Percentiles rank a stretch among this genome's conserved stretches.
phyloP scores from a whole-genome alignment of 2,797 vertebrate genomes.

The Lophotriccus pileatus region DNA sequence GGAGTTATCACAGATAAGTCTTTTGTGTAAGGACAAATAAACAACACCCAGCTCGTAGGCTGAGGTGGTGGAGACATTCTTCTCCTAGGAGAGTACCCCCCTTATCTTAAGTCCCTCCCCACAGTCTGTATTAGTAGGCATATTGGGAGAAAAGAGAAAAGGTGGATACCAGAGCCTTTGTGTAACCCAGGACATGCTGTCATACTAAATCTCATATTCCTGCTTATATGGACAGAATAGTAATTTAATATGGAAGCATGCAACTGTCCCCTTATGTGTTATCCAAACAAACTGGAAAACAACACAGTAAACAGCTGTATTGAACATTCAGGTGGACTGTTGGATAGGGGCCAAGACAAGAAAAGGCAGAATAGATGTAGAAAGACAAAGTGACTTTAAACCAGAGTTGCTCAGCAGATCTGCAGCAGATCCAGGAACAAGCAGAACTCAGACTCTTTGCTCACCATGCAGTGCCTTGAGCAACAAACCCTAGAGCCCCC shows the following conservation, averaged over 20 bases:
- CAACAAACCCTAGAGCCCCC: background rate
- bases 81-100: too few relatives aligned
- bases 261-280: background rate
- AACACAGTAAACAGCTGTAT: background rate
- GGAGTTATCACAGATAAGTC: too few relatives aligned
- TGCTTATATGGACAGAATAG: background rate
- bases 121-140: too few relatives aligned
- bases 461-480: background rate
- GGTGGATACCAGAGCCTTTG: too few relatives aligned
- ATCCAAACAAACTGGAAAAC: background rate
- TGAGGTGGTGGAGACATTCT: too few relatives aligned
- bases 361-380: background rate
- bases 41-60: too few relatives aligned
- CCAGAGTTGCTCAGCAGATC: background rate
- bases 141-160: too few relatives aligned
- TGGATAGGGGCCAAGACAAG: background rate
- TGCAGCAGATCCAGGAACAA: background rate
- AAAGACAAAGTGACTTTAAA: background rate
- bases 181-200: too few relatives aligned
- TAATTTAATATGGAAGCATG: background rate
- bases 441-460: background rate
- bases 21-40: too few relatives aligned
- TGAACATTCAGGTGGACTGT: background rate
- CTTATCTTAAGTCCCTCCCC: too few relatives aligned
- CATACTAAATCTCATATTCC: background rate